phyloP scores from a whole-genome alignment of 2,797 vertebrate genomes.

The Sciurus vulgaris region DNA sequence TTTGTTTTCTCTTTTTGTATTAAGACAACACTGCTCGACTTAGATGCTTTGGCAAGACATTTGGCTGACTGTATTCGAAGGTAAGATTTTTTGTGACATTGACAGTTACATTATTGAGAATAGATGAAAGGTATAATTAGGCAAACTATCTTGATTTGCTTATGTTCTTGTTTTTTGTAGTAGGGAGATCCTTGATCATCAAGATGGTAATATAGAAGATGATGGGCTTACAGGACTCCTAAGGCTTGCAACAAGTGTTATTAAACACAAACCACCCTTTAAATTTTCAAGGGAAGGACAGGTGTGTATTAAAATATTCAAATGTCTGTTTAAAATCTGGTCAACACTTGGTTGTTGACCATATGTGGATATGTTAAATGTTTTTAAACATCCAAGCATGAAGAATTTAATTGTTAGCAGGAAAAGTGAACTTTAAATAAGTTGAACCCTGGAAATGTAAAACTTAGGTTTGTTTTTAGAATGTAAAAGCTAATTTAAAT shows the following conservation, averaged over 20 bases:
- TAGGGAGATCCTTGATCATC: conserved; percentile 98
- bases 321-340: not conserved
- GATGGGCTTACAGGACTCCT: conserved; percentile 97
- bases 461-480: conserved; percentile 33
- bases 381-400: not conserved
- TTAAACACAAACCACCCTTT: conserved; percentile 99
- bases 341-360: not conserved
- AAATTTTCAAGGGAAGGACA: conserved; percentile 98
- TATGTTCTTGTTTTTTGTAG: conserved; percentile 84
- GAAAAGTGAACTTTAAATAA: conserved; percentile 60
- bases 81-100: conserved; percentile 86
- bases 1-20: conserved; percentile 83
- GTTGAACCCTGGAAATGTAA: conserved; percentile 36
- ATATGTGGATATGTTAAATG: not conserved
- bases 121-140: conserved; percentile 47
- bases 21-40: conserved; percentile 97
- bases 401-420: not conserved
- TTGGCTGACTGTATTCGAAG: conserved; percentile 98
- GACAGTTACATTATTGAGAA: not conserved
- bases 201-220: conserved; percentile 96
- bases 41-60: conserved; percentile 97
- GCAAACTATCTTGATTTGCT: conserved; percentile 25
- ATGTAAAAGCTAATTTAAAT: conserved; percentile 46
- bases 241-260: conserved; percentile 96
- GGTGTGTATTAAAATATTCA: conserved; percentile 82